These are phyloP conservation scores for Hedychridium roseum DNA, from an alignment of 2,888 invertebrate genomes.

Conservation along the genomic window DNA sequence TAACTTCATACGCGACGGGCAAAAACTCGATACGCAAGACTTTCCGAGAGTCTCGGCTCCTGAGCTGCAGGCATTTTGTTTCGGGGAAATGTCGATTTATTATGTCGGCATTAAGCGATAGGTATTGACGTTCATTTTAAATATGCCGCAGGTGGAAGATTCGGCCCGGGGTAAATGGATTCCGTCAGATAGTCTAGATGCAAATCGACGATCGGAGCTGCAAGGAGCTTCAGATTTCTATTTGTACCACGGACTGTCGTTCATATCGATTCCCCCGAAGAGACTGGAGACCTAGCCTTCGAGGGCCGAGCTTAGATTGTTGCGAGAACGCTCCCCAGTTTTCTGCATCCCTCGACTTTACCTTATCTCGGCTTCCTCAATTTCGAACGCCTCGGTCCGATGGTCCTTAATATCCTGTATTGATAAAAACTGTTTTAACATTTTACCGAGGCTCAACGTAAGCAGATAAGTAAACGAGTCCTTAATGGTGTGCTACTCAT, in stretches of 20 bases:
- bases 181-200: slow-evolving; percentile 16
- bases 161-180: slow-evolving; percentile 15
- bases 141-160: slow-evolving; percentile 13
- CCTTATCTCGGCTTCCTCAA: too few species aligned
- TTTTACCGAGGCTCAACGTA: too few species aligned
- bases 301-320: not conserved
- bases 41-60: too few species aligned
- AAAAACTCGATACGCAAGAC: too few species aligned
- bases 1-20: not conserved
- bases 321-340: not conserved
- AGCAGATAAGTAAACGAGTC: too few species aligned
- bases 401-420: too few species aligned
- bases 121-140: not conserved
- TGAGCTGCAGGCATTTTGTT: too few species aligned
- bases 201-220: slow-evolving; percentile 20
- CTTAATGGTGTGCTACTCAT: too few species aligned
- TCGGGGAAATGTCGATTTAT: too few species aligned
- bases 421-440: too few species aligned
- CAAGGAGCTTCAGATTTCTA: slow-evolving; percentile 22
- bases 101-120: not conserved
- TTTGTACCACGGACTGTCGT: slow-evolving; percentile 23
- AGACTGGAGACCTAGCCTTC: slow-evolving; percentile 7
- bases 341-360: not conserved
- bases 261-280: slow-evolving; percentile 19
- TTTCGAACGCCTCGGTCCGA: too few species aligned